Conservation (phyloP, 2,113 vertebrate species). For the Istiophorus platypterus region DNA sequence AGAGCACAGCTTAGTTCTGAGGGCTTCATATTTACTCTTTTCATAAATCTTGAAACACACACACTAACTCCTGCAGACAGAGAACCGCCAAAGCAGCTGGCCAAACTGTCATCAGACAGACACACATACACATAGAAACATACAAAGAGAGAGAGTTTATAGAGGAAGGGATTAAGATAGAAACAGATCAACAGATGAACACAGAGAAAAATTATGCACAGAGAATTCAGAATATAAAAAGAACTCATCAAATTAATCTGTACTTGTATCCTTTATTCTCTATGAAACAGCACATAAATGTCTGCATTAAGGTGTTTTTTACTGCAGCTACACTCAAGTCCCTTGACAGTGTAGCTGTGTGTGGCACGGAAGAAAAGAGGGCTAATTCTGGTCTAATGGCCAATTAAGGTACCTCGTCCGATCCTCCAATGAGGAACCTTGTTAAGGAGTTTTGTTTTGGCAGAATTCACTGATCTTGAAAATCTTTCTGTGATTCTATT, state of each 20-base stretch:
- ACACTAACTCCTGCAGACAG: constrained; percentile 28
- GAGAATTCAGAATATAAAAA: constrained; percentile 5
- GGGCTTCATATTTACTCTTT: constrained; percentile 24
- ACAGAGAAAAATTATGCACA: background rate
- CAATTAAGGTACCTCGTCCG: constrained; percentile 52
- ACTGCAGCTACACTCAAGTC: constrained; percentile 12
- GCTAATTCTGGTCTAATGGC: constrained; percentile 50
- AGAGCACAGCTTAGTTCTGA: background rate
- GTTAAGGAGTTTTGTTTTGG: background rate
- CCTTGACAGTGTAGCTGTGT: constrained; percentile 1
- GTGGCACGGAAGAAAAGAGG: constrained; percentile 20
- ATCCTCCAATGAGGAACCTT: constrained; percentile 20
- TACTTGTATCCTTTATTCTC: constrained; percentile 31
- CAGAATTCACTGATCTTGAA: constrained; percentile 37
- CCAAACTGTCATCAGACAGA: constrained; percentile 49
- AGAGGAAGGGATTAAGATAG: constrained; percentile 26
- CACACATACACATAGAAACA: background rate
- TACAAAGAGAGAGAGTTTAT: constrained; percentile 2
- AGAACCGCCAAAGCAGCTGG: constrained; percentile 57
- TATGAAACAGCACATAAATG: constrained; percentile 27
- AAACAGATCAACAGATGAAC: constrained; percentile 38
- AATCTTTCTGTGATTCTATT: constrained; percentile 27
- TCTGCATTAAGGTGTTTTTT: constrained; percentile 20
- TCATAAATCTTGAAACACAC: constrained; percentile 12
- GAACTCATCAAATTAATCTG: constrained; percentile 21